Evolutionary conservation across 2,888 invertebrate species (phyloP), one percentile per base, ranked within the genome.

Genomic region (Seira sanloemensis): DNA sequence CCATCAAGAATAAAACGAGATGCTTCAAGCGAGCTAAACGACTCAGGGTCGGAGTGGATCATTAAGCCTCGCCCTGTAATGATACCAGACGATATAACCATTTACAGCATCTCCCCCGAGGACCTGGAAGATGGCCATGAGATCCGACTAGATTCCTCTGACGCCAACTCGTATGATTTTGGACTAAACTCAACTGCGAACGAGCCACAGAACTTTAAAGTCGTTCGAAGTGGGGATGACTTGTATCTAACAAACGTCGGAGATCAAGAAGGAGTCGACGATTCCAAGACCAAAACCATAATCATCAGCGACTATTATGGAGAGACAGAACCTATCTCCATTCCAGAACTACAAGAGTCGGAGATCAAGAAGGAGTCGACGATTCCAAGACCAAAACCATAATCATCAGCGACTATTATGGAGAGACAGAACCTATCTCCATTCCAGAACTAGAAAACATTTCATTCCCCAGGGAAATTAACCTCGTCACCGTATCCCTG

Each of bases 111-210:
- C 1, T 19, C 76, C 0, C 24, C 46, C n/a, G 76, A 66, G 50
- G 76, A 76, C 27, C 54, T 76, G 67, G 76, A 76, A 16, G 76
- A 76, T 54, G 54, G 26, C 1, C 76, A 76, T 1, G 54, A 67
- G 1, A 76, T 76, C 54, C 16, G 21, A 7, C 12, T 76, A 4
- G 18, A 9, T n/a, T n/a, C n/a, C n/a, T n/a, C n/a, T n/a, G n/a
- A n/a, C n/a, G n/a, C n/a, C n/a, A n/a, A n/a, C n/a, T n/a, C n/a
- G n/a, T n/a, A n/a, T n/a, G n/a, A n/a, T n/a, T 9, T 21, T 2
- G 16, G 18, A n/a, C n/a, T n/a, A n/a, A n/a, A n/a, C n/a, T n/a
- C n/a, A n/a, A n/a, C n/a, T n/a, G n/a, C n/a, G n/a, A n/a, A n/a
- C n/a, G n/a, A n/a, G n/a, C n/a, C n/a, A n/a, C n/a, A 58, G 74